These are phyloP conservation scores for Hemiprocne comata DNA, from an alignment of 2,113 vertebrate species.

Conservation along the genomic window DNA sequence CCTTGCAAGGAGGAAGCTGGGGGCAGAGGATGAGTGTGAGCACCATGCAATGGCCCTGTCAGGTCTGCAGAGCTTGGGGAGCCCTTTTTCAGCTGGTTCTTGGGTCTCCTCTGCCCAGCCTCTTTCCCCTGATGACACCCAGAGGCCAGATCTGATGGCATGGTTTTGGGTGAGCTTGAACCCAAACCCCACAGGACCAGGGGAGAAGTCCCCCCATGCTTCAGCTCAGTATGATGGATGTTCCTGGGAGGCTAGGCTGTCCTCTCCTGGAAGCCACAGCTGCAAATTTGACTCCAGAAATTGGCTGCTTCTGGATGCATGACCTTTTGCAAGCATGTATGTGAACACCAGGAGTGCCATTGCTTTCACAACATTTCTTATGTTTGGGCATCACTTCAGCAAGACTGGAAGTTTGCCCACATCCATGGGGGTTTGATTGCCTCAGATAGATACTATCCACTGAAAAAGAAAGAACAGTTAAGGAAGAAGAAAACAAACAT, in stretches of 20 bases:
- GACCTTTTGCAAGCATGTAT: rapidly evolving
- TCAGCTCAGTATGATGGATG: background rate
- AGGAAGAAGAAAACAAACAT: background rate
- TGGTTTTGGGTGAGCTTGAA: background rate
- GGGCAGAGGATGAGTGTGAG: background rate
- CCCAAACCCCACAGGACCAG: background rate
- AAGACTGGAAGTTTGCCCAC: background rate
- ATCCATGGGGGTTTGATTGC: background rate
- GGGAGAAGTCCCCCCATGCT: rapidly evolving
- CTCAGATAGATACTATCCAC: background rate
- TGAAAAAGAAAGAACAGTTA: background rate
- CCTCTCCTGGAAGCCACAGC: background rate
- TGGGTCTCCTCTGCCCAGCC: background rate
- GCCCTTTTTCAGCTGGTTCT: background rate
- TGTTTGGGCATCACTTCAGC: background rate
- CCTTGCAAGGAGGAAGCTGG: background rate
- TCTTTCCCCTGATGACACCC: background rate
- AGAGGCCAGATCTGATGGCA: rapidly evolving
- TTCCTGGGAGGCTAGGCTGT: background rate
- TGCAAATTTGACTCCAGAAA: background rate
- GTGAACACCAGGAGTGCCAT: rapidly evolving
- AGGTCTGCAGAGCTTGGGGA: background rate
- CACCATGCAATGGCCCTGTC: too few relatives aligned
- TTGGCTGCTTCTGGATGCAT: background rate
- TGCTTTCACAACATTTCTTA: background rate